These are phyloP conservation scores for Drosophila truncata DNA, from an alignment of 1,140 invertebrate genomes.

Conservation along the genomic window DNA sequence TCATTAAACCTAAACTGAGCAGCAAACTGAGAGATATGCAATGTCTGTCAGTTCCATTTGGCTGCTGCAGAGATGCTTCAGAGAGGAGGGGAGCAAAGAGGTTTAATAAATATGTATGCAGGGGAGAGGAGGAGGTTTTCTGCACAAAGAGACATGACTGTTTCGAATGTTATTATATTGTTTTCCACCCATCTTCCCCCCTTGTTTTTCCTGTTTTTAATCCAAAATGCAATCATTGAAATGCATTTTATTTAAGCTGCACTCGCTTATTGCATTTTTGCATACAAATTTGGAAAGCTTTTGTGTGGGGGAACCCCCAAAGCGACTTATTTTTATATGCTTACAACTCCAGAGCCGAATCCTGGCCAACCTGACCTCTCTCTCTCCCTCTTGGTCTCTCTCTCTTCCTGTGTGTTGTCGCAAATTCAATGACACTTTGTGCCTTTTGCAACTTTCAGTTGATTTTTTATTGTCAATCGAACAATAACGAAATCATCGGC, in stretches of 20 bases:
- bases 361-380: conserved; percentile 32
- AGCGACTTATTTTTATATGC: conserved; percentile 78
- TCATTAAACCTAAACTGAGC: conserved; percentile 70
- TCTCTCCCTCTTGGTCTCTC: not conserved
- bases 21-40: conserved; percentile 40
- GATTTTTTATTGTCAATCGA: conserved; percentile 84
- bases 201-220: conserved; percentile 62
- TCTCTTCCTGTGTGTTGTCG: not conserved
- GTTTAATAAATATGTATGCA: conserved; percentile 56
- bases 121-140: not conserved
- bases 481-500: conserved; percentile 83
- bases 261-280: conserved; percentile 79
- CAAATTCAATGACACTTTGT: conserved; percentile 79
- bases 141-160: conserved; percentile 20
- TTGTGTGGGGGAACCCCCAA: conserved; percentile 41
- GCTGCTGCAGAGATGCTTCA: conserved; percentile 6
- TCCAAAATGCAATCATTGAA: conserved; percentile 82
- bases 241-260: conserved; percentile 82
- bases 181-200: not conserved
- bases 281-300: conserved; percentile 74
- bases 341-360: conserved; percentile 48
- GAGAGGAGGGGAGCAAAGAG: not conserved
- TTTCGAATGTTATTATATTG: conserved; percentile 26
- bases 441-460: conserved; percentile 80
- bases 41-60: conserved; percentile 41